Percentiles rank a stretch among this genome's conserved stretches.
These are phyloP conservation scores for Synanthedon myopaeformis DNA, from an alignment of 2,888 invertebrate species.

Conservation along the genomic window DNA sequence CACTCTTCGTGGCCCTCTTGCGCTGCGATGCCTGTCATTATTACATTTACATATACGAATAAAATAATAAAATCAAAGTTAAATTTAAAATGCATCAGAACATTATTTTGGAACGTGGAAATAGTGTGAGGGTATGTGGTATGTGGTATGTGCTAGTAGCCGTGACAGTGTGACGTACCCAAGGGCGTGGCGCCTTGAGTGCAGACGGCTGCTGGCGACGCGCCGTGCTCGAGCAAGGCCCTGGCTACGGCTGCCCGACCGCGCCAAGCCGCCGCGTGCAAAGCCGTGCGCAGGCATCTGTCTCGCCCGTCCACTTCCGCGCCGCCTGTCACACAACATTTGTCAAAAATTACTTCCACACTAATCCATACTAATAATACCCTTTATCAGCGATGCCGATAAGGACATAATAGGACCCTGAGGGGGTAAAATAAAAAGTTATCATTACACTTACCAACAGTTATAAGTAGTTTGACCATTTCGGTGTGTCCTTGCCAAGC, in stretches of 20 bases:
- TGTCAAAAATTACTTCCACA: too few species aligned
- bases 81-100: too few species aligned
- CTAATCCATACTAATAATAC: neutral
- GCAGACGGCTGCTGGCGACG: slow-evolving; percentile 89
- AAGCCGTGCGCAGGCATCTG: slow-evolving; percentile 86
- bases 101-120: too few species aligned
- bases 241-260: slow-evolving; percentile 89
- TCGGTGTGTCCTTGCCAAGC: slow-evolving; percentile 95
- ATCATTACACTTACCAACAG: slow-evolving; percentile 60
- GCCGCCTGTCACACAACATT: slow-evolving; percentile 60
- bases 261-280: slow-evolving; percentile 97
- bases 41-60: too few species aligned
- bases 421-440: too few species aligned
- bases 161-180: too few species aligned
- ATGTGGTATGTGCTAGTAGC: too few species aligned
- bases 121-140: too few species aligned
- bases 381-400: too few species aligned
- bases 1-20: slow-evolving; percentile 96
- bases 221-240: slow-evolving; percentile 82
- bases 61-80: too few species aligned
- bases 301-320: slow-evolving; percentile 91
- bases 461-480: slow-evolving; percentile 88
- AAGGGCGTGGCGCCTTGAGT: slow-evolving; percentile 96
- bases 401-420: too few species aligned
- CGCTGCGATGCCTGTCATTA: slow-evolving; percentile 83